Evolutionary conservation across 1,140 invertebrate species (phyloP), one percentile per base, ranked within the genome.

Genomic region (Leptonema lineaticorne): DNA sequence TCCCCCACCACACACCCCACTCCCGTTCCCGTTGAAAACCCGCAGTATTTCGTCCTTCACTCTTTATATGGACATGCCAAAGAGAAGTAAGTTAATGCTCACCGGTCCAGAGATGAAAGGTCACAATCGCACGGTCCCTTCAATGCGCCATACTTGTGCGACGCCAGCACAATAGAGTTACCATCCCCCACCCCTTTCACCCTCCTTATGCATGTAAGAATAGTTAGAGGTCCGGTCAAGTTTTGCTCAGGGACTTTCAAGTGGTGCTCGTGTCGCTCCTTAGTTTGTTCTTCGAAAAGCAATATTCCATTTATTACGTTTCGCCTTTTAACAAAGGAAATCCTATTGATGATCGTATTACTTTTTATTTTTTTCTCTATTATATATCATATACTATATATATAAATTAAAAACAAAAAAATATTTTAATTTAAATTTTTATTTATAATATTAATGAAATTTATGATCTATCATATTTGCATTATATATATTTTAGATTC

Each of bases 51-150:
- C 26, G 20, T 62, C 11, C 50, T 22, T 22, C 1, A 24, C 29
- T 62, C n/a, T n/a, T n/a, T n/a, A n/a, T n/a, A n/a, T 24, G 22
- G 37, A 33, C 59, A 45, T 45, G 2, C 22, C 9, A 26, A 20
- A 24, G 22, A 41, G 37, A 9, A 1, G 3, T 11, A 62, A 62
- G 59, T 62, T 45, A 27, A 45, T 62, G 59, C 59, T 62, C 33
- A 62, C 59, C 59, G 59, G 59, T 62, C 59, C 59, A 62, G n/a
- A 62, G 59, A 62, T 62, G 30, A 62, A 62, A 62, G 59, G 59
- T 62, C 59, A 45, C 59, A 37, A 48, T 22, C 50, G 20, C 9
- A 9, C 37, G 14, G 11, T 45, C 29, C 29, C 29, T 5, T 33
- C 29, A 5, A 6, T 11, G 5, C 37, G 37, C 37, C 11, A 45